These are phyloP conservation scores for Theocolax elegans DNA, from an alignment of 1,140 invertebrate genomes.

Conservation along the genomic window DNA sequence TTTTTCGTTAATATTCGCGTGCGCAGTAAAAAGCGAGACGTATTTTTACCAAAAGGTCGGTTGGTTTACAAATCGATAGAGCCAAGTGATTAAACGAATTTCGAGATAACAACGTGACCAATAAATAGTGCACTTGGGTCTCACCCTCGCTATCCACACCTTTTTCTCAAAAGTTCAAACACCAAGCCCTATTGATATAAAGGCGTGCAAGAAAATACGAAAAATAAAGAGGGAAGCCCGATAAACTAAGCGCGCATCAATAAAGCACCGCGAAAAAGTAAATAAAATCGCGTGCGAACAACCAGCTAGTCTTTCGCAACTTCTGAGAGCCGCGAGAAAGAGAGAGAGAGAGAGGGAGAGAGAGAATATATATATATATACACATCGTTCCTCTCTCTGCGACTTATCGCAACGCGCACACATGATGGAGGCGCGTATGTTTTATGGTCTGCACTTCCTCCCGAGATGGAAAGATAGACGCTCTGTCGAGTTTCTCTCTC, in stretches of 20 bases:
- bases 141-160: no score
- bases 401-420: slow-evolving; percentile 27
- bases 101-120: background rate
- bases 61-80: no score
- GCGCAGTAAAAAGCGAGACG: no score
- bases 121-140: no score
- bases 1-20: no score
- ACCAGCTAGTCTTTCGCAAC: slow-evolving; percentile 6
- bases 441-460: slow-evolving; percentile 52
- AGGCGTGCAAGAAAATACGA: background rate
- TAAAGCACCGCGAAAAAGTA: background rate
- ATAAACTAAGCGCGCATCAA: slow-evolving; percentile 4
- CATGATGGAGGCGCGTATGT: slow-evolving; percentile 50
- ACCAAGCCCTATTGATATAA: background rate
- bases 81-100: background rate
- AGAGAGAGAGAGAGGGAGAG: slow-evolving; percentile 10
- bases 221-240: background rate
- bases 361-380: slow-evolving; percentile 17
- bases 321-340: slow-evolving; percentile 1
- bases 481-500: slow-evolving; percentile 17
- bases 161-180: background rate
- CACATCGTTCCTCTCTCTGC: slow-evolving; percentile 17
- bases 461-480: slow-evolving; percentile 48
- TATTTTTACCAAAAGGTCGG: no score
- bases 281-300: slow-evolving; percentile 19